A percentile compares a stretch with the other conserved stretches of the same genome.
These are phyloP conservation scores for Cygnus atratus DNA, from an alignment of 2,113 vertebrate genomes.

Conservation along the genomic window DNA sequence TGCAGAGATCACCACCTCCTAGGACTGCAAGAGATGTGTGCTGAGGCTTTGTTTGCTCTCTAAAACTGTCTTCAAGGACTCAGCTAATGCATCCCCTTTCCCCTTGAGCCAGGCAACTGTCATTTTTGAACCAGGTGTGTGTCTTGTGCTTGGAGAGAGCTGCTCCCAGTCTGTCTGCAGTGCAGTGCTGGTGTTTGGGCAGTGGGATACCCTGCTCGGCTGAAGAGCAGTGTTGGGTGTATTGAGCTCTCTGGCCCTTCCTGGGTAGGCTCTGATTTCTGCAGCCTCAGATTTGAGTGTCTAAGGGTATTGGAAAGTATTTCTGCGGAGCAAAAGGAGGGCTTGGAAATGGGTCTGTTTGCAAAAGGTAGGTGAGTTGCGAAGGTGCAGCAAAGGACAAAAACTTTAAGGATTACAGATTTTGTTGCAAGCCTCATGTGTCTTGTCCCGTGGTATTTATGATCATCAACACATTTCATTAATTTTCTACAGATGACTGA, in stretches of 20 bases:
- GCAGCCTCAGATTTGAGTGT: background rate
- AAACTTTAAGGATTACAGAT: background rate
- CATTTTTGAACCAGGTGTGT: background rate
- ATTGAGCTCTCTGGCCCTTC: background rate
- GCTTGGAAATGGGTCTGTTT: background rate
- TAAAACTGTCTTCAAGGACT: background rate
- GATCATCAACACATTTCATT: background rate
- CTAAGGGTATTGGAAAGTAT: background rate
- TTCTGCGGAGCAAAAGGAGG: background rate
- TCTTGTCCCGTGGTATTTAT: background rate
- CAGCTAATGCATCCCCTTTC: background rate
- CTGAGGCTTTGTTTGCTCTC: background rate
- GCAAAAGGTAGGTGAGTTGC: accelerated
- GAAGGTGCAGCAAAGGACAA: background rate
- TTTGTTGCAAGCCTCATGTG: background rate
- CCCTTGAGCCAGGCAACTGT: accelerated
- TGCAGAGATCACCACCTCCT: background rate
- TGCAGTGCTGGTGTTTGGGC: background rate
- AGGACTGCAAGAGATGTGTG: accelerated
- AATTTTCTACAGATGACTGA: background rate
- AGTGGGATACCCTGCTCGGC: too few relatives aligned
- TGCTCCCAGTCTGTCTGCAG: background rate
- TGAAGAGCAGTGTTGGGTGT: background rate
- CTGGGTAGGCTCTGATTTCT: background rate
- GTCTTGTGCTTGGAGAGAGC: background rate